phyloP scores from a whole-genome alignment of 2,888 invertebrate genomes.

The Orthonychiurus folsomi region DNA sequence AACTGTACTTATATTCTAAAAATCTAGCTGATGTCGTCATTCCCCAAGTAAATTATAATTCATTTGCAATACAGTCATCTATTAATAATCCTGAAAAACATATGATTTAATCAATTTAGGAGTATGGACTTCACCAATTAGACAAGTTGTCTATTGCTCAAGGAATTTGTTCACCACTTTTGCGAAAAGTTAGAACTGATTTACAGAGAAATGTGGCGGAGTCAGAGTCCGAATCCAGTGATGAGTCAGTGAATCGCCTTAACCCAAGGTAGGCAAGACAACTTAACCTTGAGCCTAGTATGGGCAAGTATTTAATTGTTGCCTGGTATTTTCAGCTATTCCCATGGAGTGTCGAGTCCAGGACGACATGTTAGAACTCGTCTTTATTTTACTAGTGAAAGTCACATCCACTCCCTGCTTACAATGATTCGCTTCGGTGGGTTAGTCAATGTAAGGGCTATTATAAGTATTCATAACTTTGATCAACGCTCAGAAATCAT shows the following conservation, averaged over 20 bases:
- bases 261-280: slow-evolving; percentile 79
- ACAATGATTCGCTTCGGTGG: slow-evolving; percentile 91
- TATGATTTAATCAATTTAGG: slow-evolving; percentile 56
- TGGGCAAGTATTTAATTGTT: not conserved
- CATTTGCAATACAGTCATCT: too few species aligned
- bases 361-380: slow-evolving; percentile 95
- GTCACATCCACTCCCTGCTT: slow-evolving; percentile 94
- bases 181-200: slow-evolving; percentile 92
- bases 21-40: slow-evolving; percentile 97
- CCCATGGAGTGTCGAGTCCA: slow-evolving; percentile 95
- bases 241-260: slow-evolving; percentile 88
- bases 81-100: not conserved
- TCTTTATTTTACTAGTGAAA: slow-evolving; percentile 99
- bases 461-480: too few species aligned
- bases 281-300: slow-evolving; percentile 6
- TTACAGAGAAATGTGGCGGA: slow-evolving; percentile 87
- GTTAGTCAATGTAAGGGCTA: slow-evolving; percentile 62
- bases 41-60: slow-evolving; percentile 64
- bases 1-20: slow-evolving; percentile 89
- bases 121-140: slow-evolving; percentile 89
- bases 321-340: slow-evolving; percentile 64
- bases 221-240: slow-evolving; percentile 51
- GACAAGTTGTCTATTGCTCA: slow-evolving; percentile 95
- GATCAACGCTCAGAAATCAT: too few species aligned
- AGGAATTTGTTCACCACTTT: slow-evolving; percentile 90